Conservation (phyloP, 2,888 invertebrate species). For the Perizoma flavofasciatum region DNA sequence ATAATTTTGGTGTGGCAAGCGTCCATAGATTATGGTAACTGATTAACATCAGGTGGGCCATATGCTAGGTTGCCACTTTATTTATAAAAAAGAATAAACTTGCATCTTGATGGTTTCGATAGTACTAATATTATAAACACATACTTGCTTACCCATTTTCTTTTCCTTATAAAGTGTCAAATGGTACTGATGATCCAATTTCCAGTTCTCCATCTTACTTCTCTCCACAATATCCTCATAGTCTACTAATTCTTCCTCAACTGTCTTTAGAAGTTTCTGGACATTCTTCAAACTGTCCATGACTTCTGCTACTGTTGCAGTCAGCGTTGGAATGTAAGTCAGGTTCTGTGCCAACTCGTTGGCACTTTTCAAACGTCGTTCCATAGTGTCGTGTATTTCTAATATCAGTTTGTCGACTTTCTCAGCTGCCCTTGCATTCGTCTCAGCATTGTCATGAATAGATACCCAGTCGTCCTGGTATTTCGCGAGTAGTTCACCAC, state of each 20-base stretch:
- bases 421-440: slow-evolving; percentile 86
- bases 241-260: slow-evolving; percentile 86
- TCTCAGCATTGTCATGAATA: slow-evolving; percentile 87
- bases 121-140: not conserved
- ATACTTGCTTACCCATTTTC: slow-evolving; percentile 84
- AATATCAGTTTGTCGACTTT: slow-evolving; percentile 73
- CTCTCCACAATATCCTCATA: slow-evolving; percentile 88
- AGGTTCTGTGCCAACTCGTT: slow-evolving; percentile 67
- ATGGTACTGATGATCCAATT: slow-evolving; percentile 88
- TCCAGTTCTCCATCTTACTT: slow-evolving; percentile 87
- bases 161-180: slow-evolving; percentile 88
- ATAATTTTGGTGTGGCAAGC: too few relatives aligned
- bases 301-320: slow-evolving; percentile 78
- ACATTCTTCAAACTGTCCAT: slow-evolving; percentile 79
- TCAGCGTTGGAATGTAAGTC: slow-evolving; percentile 64
- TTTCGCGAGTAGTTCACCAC: slow-evolving; percentile 87
- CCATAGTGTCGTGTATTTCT: slow-evolving; percentile 63
- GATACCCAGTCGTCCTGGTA: slow-evolving; percentile 89
- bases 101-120: too few relatives aligned
- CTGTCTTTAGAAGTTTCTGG: slow-evolving; percentile 83
- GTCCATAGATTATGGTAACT: too few relatives aligned
- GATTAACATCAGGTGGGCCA: too few relatives aligned
- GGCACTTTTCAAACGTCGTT: slow-evolving; percentile 61
- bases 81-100: too few relatives aligned
- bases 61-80: too few relatives aligned